A percentile compares a stretch with the other conserved stretches of the same genome.
These are phyloP conservation scores for Brachionichthys hirsutus DNA, from an alignment of 2,113 vertebrate genomes.

Conservation along the genomic window DNA sequence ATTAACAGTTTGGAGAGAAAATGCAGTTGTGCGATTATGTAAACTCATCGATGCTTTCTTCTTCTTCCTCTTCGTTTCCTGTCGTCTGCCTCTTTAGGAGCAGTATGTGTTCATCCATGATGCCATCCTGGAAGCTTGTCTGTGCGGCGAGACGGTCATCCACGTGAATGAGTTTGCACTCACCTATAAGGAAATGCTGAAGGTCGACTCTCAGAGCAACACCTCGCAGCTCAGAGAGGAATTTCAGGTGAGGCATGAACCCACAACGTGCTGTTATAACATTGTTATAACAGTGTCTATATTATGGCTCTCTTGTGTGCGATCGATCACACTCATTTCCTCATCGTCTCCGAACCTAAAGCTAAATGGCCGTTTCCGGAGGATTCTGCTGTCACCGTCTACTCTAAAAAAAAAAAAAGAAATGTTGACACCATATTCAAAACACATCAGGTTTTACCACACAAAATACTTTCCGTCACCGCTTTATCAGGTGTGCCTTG, in stretches of 20 bases:
- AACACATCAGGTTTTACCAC: too few species aligned
- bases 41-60: not conserved
- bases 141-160: conserved; percentile 94
- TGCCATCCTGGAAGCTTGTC: conserved; percentile 93
- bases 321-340: not conserved
- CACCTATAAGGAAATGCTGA: conserved; percentile 93
- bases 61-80: too few species aligned
- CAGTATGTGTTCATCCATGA: conserved; percentile 97
- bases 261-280: not conserved
- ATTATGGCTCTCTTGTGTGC: too few species aligned
- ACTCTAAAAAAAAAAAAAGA: too few species aligned
- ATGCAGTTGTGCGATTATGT: conserved; percentile 17
- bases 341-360: too few species aligned
- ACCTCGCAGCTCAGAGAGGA: conserved; percentile 93
- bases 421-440: too few species aligned
- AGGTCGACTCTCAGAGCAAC: conserved; percentile 95
- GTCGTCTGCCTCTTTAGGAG: conserved; percentile 75
- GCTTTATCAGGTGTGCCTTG: too few species aligned
- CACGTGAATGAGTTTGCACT: conserved; percentile 87
- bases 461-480: too few species aligned
- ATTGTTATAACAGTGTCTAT: too few species aligned
- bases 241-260: conserved; percentile 84
- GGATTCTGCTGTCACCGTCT: too few species aligned
- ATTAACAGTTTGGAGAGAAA: conserved; percentile 25
- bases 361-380: too few species aligned